Evolutionary conservation across 2,113 vertebrate species (phyloP), one percentile per base, ranked within the genome.

Genomic region (Eulacestoma nigropectus): DNA sequence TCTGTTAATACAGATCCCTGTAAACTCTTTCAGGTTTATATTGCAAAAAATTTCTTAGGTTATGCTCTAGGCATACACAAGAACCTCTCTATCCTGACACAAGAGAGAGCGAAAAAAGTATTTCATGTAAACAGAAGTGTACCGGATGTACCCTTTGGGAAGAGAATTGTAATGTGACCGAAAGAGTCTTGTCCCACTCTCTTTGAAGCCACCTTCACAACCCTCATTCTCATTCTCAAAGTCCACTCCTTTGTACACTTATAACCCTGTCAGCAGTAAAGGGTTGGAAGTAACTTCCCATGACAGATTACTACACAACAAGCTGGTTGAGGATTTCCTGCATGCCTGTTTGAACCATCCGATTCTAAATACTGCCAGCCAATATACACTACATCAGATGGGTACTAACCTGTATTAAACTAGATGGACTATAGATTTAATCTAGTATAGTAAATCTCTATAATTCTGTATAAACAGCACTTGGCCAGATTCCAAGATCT

Each of bases 401-500:
- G 23, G 14, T 77, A 88, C 55, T 88, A 87, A 77, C 74, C 37
- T 87, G 6, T 37, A 88, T 69, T 80, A 90, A 80, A 74, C 47
- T 84, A 67, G 32, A 95, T 64, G 49, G 60, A 91, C 85, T 69
- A 59, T 13, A 96, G 41, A 52, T 72, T 92, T 90, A 70, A 94
- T 81, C 52, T 70, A 65, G 27, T 59, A 52, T 2, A 76, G 44
- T 88, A 92, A 84, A 81, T 84, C 55, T 65, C 29, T 63, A 1
- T 79, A 72, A 67, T 64, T 84, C 59, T 69, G 47, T 39, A 50
- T 47, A 63, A 91, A 69, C 39, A 85, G 72, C 3, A 0, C 52
- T 88, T 94, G 87, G 87, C 55, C 32, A n/a, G 55, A 88, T 84
- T 88, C 75, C 93, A 96, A 76, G 47, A 69, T 62, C 91, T 94